Evolutionary conservation across 2,113 vertebrate species (phyloP).

Genomic region (Callospermophilus lateralis): DNA sequence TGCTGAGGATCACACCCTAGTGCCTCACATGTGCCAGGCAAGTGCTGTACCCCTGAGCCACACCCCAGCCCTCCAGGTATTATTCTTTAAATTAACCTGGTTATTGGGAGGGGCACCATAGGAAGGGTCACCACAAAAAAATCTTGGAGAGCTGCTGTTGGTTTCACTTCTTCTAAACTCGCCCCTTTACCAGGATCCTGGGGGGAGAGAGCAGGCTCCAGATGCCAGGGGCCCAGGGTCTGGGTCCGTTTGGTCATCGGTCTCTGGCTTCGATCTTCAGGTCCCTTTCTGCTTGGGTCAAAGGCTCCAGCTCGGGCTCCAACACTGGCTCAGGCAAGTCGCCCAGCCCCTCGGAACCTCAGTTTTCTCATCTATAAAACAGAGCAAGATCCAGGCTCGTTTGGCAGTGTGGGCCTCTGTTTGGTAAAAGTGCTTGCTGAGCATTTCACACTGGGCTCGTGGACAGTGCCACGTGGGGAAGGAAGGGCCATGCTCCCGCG

Average conservation of each 20-base stretch:
- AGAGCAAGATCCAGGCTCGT: not conserved
- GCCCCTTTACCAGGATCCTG: not conserved
- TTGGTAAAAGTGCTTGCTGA: not conserved
- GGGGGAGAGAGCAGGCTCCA: not conserved
- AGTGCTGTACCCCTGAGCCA: no score
- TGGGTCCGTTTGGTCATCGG: fast-evolving
- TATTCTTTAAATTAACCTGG: not conserved
- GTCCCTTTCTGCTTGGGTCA: fast-evolving
- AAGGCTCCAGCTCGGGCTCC: not conserved
- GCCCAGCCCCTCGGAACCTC: not conserved
- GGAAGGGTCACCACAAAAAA: not conserved
- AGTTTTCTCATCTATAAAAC: not conserved
- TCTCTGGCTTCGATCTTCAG: not conserved
- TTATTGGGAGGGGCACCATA: not conserved
- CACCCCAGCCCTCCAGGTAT: no score
- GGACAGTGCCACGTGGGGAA: fast-evolving
- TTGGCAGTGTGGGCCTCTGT: no score
- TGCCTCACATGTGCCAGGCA: no score
- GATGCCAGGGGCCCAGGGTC: not conserved
- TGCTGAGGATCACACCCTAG: no score
- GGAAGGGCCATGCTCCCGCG: not conserved
- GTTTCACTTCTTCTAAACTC: not conserved
- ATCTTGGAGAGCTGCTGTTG: not conserved
- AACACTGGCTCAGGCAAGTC: not conserved
- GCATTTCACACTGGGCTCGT: fast-evolving